phyloP scores from a whole-genome alignment of 2,113 vertebrate genomes.

The Aramus guarauna region DNA sequence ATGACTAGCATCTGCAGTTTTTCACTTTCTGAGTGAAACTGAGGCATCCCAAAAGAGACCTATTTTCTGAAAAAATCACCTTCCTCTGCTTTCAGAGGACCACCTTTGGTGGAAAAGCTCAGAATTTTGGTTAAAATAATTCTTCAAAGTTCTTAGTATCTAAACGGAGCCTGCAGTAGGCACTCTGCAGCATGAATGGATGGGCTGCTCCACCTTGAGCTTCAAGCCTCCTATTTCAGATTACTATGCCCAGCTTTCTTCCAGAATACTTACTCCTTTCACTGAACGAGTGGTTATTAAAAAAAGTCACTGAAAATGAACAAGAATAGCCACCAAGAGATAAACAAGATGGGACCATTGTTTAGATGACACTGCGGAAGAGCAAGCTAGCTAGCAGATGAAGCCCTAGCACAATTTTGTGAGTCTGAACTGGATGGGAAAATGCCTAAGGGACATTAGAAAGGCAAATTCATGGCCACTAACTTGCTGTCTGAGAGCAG shows the following conservation, averaged over 20 bases:
- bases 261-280: background rate
- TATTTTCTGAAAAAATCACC: background rate
- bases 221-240: background rate
- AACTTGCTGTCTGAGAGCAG: conserved; percentile 31
- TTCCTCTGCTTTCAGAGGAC: background rate
- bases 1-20: background rate
- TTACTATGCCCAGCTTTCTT: background rate
- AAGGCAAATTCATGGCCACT: conserved; percentile 39
- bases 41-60: background rate
- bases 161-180: background rate
- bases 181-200: background rate
- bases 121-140: background rate
- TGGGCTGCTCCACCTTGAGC: background rate
- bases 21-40: background rate
- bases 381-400: background rate
- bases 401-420: background rate
- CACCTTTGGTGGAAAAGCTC: background rate
- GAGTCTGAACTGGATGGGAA: conserved; percentile 15
- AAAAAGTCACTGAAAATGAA: background rate
- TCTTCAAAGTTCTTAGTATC: background rate
- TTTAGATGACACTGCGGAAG: background rate
- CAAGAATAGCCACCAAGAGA: background rate
- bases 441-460: conserved; percentile 1
- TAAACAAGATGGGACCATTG: background rate
- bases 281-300: background rate